Base-by-base conservation (phyloP, 2,888 invertebrate species). In the Schrankia costaestrigalis region DNA sequence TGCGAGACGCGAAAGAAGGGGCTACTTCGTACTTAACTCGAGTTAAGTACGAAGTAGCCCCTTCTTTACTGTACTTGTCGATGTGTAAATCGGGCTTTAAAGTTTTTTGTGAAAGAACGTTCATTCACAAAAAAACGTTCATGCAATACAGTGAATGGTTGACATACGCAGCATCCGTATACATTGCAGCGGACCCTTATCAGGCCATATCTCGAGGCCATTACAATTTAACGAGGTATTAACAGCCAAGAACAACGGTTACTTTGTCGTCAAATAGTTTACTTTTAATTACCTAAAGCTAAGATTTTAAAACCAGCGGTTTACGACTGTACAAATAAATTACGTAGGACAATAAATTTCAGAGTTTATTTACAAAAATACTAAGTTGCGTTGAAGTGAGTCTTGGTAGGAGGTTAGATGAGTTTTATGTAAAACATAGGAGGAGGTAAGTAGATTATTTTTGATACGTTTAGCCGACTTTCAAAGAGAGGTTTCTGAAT, bases 201-300 rank as follows among this genome's bases (percentile, higher is more conserved):
- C 59, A 53, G 36, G 12, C 35, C 44, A 33, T 56, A 56, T 58
- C 50, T 47, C 18, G 15, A 36, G 42, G 41, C 35, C 48, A 44
- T 51, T 55, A 27, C 47, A 31, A 26, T 60, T 59, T 57, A 56
- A 58, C 55, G 58, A 57, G 41, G 61, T 43, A 55, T 60, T 58
- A 58, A 58, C 58, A 44, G 45, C 46, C 40, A 26, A 44, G 47
- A 49, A 61, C 61, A 57, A 40, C 21, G 42, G 26, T 34, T 57
- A 59, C 58, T 49, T 59, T 59, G 58, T 59, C 57, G 49, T 46
- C 47, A 41, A 47, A 42, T 60, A 47, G 41, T 46, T 38, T 38
- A 23, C 41, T 38, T 50, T 65, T 66, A 60, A 66, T 66, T 66
- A 52, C 54, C 40, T 41, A 33, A 31, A 51, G 55, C 50, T 43